These are phyloP conservation scores for Zingel zingel DNA, from an alignment of 2,113 vertebrate genomes.

Conservation along the genomic window DNA sequence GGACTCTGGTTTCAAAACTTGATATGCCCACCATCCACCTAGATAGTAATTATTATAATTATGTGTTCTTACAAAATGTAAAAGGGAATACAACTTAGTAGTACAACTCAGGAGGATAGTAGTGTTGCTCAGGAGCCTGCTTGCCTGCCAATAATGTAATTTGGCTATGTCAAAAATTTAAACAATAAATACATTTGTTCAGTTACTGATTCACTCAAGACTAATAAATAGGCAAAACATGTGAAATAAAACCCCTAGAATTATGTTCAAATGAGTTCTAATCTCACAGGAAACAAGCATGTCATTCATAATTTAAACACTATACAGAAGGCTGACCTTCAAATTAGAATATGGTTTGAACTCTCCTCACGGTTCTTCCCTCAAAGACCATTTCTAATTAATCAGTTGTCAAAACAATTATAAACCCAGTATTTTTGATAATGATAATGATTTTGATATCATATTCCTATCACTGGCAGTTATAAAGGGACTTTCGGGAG, in stretches of 20 bases:
- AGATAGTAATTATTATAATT: too few relatives aligned
- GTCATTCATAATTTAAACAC: background rate
- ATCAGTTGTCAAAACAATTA: constrained; percentile 7
- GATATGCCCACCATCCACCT: too few relatives aligned
- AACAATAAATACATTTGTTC: background rate
- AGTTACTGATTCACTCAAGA: background rate
- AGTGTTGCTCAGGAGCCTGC: too few relatives aligned
- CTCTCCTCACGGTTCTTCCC: background rate
- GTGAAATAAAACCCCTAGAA: background rate
- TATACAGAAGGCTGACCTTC: background rate
- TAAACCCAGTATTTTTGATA: background rate
- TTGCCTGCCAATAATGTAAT: too few relatives aligned
- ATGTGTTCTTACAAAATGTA: too few relatives aligned
- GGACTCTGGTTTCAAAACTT: too few relatives aligned
- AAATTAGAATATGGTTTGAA: constrained; percentile 2
- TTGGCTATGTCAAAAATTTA: too few relatives aligned
- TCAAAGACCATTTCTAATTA: background rate
- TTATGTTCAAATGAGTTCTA: background rate
- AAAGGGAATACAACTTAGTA: too few relatives aligned
- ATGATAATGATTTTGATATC: background rate
- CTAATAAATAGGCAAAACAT: background rate
- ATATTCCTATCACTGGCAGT: background rate
- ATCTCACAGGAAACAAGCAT: background rate
- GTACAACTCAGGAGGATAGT: too few relatives aligned
- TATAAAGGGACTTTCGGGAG: background rate